Conservation (phyloP, 2,797 vertebrate species). For the Epinephelus coioides region DNA sequence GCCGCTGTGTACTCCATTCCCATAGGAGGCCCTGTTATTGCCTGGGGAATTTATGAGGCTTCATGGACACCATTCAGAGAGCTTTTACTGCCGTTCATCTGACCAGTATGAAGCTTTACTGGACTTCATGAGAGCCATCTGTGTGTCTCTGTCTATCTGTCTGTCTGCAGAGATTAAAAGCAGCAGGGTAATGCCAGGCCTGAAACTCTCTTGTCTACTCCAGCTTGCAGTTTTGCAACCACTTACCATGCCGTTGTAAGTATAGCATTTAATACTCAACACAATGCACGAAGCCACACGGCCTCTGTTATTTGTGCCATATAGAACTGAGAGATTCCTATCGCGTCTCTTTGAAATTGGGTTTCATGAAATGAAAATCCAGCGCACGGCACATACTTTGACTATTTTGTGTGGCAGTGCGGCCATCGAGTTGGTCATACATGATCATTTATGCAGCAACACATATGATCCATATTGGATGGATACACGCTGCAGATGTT, state of each 20-base stretch:
- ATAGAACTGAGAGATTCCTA: constrained; percentile 61
- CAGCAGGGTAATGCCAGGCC: neutral
- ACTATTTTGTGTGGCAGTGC: constrained; percentile 42
- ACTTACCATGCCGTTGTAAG: too few species aligned
- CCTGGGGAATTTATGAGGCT: constrained; percentile 71
- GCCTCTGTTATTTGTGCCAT: constrained; percentile 55
- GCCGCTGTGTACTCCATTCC: constrained; percentile 52
- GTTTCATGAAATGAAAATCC: constrained; percentile 48
- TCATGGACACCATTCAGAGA: constrained; percentile 64
- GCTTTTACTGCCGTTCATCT: constrained; percentile 65
- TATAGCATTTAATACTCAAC: too few species aligned
- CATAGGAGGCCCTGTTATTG: constrained; percentile 56
- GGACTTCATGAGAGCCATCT: constrained; percentile 51
- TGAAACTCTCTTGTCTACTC: constrained; percentile 1
- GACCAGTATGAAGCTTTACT: constrained; percentile 54
- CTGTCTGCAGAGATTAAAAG: constrained; percentile 45
- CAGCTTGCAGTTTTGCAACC: too few species aligned
- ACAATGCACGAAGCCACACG: neutral
- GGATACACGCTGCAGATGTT: neutral
- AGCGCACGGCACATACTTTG: constrained; percentile 17
- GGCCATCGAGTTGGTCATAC: constrained; percentile 9
- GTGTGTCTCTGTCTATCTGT: constrained; percentile 37
- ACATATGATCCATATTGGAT: neutral
- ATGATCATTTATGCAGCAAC: constrained; percentile 6
- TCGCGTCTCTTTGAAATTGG: constrained; percentile 16